phyloP scores from a whole-genome alignment of 2,888 invertebrate genomes.

The Eupithecia insigniata region DNA sequence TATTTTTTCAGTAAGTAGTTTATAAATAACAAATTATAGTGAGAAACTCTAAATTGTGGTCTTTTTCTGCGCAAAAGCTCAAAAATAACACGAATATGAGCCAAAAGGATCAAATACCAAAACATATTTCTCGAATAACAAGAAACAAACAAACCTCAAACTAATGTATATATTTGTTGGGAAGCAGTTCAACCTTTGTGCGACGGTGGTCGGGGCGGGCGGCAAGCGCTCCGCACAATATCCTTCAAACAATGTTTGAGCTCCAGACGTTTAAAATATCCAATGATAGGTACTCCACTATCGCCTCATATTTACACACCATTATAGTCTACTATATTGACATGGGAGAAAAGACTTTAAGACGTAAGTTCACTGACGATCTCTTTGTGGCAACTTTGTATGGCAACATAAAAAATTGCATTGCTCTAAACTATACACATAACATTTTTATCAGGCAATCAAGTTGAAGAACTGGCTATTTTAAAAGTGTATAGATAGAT shows the following conservation, averaged over 20 bases:
- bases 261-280: slow-evolving; percentile 21
- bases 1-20: not conserved
- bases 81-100: not conserved
- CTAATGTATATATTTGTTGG: not conserved
- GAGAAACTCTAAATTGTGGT: not conserved
- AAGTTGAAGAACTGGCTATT: not conserved
- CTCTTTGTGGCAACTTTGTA: not conserved
- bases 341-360: slow-evolving; percentile 19
- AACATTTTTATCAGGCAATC: slow-evolving; percentile 4
- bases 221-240: not conserved
- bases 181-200: not conserved
- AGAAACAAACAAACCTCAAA: slow-evolving; percentile 3
- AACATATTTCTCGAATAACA: not conserved
- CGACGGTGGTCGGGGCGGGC: not conserved
- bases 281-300: slow-evolving; percentile 32
- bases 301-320: slow-evolving; percentile 36
- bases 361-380: not conserved
- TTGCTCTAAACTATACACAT: not conserved
- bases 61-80: not conserved
- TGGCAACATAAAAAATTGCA: not conserved
- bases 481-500: not conserved
- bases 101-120: not conserved
- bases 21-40: not conserved
- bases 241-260: slow-evolving; percentile 7
- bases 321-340: slow-evolving; percentile 39